phyloP scores from a whole-genome alignment of 1,140 invertebrate species.

The Cepaea nemoralis region DNA sequence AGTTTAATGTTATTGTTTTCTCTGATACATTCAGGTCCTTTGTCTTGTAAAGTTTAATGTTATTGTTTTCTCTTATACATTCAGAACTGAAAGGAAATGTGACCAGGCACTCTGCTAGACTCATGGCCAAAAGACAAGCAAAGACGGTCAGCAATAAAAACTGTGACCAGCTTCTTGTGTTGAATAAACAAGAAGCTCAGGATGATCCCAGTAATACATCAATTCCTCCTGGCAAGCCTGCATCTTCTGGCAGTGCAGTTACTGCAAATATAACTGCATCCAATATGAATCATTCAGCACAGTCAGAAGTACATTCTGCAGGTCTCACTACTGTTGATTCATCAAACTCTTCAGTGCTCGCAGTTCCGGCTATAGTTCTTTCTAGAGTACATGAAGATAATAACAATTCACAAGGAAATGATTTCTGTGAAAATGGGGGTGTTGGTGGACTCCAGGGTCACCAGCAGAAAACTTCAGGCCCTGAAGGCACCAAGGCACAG shows the following conservation, averaged over 20 bases:
- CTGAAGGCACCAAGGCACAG: neutral
- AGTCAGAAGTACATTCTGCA: too few species aligned
- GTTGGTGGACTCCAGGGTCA: neutral
- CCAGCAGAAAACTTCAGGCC: neutral
- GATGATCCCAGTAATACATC: neutral
- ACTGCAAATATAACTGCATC: neutral
- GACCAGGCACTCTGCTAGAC: slow-evolving; percentile 13
- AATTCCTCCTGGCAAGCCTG: neutral
- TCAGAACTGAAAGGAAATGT: slow-evolving; percentile 9
- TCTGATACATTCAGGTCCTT: too few species aligned
- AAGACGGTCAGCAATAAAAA: neutral
- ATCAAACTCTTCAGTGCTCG: too few species aligned
- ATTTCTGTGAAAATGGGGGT: neutral
- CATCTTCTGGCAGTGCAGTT: neutral
- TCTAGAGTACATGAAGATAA: neutral
- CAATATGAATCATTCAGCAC: too few species aligned
- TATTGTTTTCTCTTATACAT: neutral
- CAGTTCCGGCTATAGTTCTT: neutral
- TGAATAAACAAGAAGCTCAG: neutral
- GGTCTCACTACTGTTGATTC: too few species aligned
- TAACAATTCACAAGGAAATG: neutral
- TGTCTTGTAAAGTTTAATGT: neutral
- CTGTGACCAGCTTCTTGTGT: neutral
- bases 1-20: too few species aligned
- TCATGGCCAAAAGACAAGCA: slow-evolving; percentile 22